These are phyloP conservation scores for Diplodus puntazzo DNA, from an alignment of 2,797 vertebrate genomes.

Conservation along the genomic window DNA sequence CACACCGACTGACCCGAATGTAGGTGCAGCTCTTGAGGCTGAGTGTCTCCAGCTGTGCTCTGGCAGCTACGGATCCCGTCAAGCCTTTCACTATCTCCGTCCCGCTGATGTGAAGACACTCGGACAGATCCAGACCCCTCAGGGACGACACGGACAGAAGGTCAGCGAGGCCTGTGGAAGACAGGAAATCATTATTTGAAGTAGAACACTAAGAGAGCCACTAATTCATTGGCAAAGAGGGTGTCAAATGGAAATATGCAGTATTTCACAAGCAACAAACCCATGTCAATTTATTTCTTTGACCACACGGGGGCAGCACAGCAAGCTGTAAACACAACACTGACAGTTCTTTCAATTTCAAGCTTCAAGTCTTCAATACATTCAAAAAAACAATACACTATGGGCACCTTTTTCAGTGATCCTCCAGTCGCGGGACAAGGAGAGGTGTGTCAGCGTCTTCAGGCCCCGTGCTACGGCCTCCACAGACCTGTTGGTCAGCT, in stretches of 20 bases:
- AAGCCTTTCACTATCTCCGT: conserved; percentile 83
- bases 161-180: conserved; percentile 75
- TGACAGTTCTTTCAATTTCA: background rate
- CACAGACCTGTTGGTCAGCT: conserved; percentile 84
- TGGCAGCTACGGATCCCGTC: conserved; percentile 2
- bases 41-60: conserved; percentile 80
- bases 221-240: background rate
- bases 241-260: background rate
- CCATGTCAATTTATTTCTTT: background rate
- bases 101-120: conserved; percentile 87
- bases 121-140: conserved; percentile 84
- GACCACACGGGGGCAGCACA: no score
- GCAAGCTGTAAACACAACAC: background rate
- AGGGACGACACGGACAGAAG: conserved; percentile 79
- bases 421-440: conserved; percentile 82
- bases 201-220: background rate
- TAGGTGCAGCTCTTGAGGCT: conserved; percentile 88
- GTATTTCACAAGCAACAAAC: background rate
- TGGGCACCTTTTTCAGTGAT: conserved; percentile 83
- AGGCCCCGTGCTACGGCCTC: conserved; percentile 78
- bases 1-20: conserved; percentile 79
- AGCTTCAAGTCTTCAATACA: background rate
- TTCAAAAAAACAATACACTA: background rate
- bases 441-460: conserved; percentile 76
- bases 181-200: background rate